Percentiles rank a stretch among this genome's conserved stretches.
phyloP scores from a whole-genome alignment of 2,888 invertebrate species.

The Molorchus minor region DNA sequence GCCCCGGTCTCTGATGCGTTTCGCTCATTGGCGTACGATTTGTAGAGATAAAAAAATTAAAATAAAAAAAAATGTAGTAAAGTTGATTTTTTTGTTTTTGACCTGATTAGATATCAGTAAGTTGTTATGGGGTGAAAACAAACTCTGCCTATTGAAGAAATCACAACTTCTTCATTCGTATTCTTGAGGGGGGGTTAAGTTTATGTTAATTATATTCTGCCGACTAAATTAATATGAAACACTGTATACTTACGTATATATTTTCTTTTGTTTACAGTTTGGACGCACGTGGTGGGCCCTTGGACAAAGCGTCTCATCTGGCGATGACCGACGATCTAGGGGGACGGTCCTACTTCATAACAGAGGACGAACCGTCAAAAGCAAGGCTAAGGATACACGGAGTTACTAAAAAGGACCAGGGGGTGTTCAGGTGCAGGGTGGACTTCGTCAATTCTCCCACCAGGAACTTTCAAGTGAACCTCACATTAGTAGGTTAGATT shows the following conservation, averaged over 20 bases:
- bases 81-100: too few species aligned
- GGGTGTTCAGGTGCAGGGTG: slow-evolving; percentile 86
- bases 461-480: slow-evolving; percentile 83
- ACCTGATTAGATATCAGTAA: too few species aligned
- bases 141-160: too few species aligned
- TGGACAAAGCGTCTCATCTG: slow-evolving; percentile 75
- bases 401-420: slow-evolving; percentile 79
- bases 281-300: slow-evolving; percentile 79
- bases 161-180: too few species aligned
- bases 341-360: slow-evolving; percentile 76
- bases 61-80: too few species aligned
- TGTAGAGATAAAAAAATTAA: too few species aligned
- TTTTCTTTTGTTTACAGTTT: slow-evolving; percentile 69
- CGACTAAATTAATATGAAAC: too few species aligned
- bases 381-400: slow-evolving; percentile 79
- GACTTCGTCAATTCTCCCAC: slow-evolving; percentile 91
- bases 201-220: too few species aligned
- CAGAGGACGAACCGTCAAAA: slow-evolving; percentile 75
- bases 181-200: too few species aligned
- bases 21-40: too few species aligned
- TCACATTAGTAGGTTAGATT: slow-evolving; percentile 85
- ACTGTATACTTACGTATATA: too few species aligned
- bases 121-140: too few species aligned
- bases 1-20: slow-evolving; percentile 4
- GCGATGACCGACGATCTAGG: slow-evolving; percentile 83